Evolutionary conservation across 2,888 invertebrate species (phyloP), one percentile per base, ranked within the genome.

Genomic region (Tinea trinotella): DNA sequence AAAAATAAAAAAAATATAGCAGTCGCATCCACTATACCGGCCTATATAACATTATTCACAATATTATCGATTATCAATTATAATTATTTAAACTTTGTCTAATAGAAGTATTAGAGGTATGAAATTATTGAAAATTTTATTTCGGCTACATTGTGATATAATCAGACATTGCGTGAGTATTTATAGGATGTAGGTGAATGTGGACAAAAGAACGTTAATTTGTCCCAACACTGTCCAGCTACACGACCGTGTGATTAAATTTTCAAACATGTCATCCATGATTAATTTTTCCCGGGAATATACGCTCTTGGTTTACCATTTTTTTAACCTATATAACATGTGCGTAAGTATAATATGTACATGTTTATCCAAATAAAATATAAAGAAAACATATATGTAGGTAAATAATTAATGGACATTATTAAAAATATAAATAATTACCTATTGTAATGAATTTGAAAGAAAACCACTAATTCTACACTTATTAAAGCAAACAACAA

Each of bases 221-320:
- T 75, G 70, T 66, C 65, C 71, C 61, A 67, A 56, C 36, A 40
- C 13, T 20, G 30, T 52, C 40, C 24, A 62, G 63, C 63, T 61
- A 76, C 78, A 79, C 66, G 76, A 64, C 66, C 66, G 66, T 65
- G 69, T 71, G 74, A 80, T 81, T 80, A 81, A 81, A 78, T 76
- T 79, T 78, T 74, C 71, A 74, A 76, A 75, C 72, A 70, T 67
- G 70, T 64, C 69, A 67, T 62, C 65, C 69, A 60, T 71, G 69
- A 74, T 77, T 75, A 75, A 72, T 68, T 76, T 75, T 57, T 67
- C n/a, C 59, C 48, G 54, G 24, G 24, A 54, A 54, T 24, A 50
- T 50, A 13, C 24, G 50, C 13, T 50, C 24, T 50, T 24, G 17
- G 24, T 15, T 24, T 50, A n/a, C n/a, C n/a, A n/a, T n/a, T n/a